Base-by-base conservation (phyloP, 2,797 vertebrate genomes). In the Ctenopoma multispine region DNA sequence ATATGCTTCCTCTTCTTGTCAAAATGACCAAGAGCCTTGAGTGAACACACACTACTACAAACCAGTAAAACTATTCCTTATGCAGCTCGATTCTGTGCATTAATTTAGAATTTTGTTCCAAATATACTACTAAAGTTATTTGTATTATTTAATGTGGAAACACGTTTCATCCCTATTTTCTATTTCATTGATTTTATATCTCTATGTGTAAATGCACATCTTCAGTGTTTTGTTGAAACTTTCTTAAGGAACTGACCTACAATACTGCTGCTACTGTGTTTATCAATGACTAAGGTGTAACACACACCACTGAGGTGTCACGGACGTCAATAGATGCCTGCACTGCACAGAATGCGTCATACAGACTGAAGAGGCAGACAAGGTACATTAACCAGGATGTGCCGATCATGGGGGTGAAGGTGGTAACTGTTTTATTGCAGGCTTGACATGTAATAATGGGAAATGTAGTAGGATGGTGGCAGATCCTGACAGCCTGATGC, bases 401-500 rank as follows among this genome's bases (percentile, higher is more conserved):
- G 46, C 12, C 47, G 4, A 61, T 66, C 50, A 61, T 41, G 29
- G 36, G 9, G 55, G 23, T 2, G 0, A 63, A 68, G 51, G 60
- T 40, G 13, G 12, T 44, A 60, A 43, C 2, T 36, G 47, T 20
- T 49, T 44, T 57, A 61, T 11, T 21, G 3, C 57, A 17, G 18
- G 27, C 47, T 14, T 43, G 55, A 49, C 34, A 8, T 13, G 11
- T 3, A 34, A 50, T 2, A 7, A 24, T 58, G 46, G 36, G 15
- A 67, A 70, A 69, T 20, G 41, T 11, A 17, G 51, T 18, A 12
- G 4, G 43, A 49, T 3, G 31, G 44, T 15, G 8, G n/a, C 47
- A 55, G 12, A 24, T 63, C 14, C 51, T 68, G 63, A 50, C 5
- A 58, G 63, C 50, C 3, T 63, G 60, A 24, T 17, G 4, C 10